Evolutionary conservation across 1,140 invertebrate genomes (phyloP).

Genomic region (Steinernema khuongi): DNA sequence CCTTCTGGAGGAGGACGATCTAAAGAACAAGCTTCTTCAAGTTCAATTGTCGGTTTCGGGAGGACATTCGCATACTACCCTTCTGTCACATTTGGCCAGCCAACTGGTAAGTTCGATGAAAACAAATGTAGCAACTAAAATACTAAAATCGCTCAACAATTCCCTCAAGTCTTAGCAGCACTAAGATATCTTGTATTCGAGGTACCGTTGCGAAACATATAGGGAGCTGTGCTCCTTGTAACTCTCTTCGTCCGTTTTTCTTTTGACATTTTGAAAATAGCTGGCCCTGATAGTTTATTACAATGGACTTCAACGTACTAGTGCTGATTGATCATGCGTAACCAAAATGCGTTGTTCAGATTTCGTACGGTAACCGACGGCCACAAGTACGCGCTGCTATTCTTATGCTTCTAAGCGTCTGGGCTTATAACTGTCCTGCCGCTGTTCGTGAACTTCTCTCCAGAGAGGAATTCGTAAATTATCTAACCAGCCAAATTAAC

Average conservation of each 20-base stretch:
- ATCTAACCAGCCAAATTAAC: constrained; percentile 61
- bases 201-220: no score
- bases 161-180: no score
- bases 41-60: constrained; percentile 71
- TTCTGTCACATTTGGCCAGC: constrained; percentile 45
- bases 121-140: no score
- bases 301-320: no score
- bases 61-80: constrained; percentile 32
- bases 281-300: no score
- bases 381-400: constrained; percentile 83
- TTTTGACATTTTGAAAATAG: no score
- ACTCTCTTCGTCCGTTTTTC: no score
- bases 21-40: constrained; percentile 85
- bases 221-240: no score
- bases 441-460: constrained; percentile 78
- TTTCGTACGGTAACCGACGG: constrained; percentile 67
- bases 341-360: constrained; percentile 20
- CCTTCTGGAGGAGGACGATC: constrained; percentile 77
- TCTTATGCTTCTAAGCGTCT: constrained; percentile 80
- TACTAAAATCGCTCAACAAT: no score
- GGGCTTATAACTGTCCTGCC: constrained; percentile 76
- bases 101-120: constrained; percentile 26
- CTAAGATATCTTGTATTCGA: no score
- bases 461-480: constrained; percentile 79
- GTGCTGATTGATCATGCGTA: no score